phyloP scores from a whole-genome alignment of 2,113 vertebrate genomes.

The Sinocyclocheilus rhinocerous region DNA sequence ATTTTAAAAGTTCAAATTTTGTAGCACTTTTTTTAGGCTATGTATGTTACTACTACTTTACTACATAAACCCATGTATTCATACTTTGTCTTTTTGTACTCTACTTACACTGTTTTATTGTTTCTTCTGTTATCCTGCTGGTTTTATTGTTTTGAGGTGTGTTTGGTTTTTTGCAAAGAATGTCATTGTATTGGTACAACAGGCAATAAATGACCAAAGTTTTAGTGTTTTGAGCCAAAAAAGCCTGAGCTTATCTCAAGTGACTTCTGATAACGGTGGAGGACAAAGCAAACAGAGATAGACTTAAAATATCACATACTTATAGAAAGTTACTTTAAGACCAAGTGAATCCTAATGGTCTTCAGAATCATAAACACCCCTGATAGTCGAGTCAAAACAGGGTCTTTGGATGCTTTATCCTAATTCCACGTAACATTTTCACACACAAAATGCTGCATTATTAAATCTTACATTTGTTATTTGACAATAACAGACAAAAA shows the following conservation, averaged over 20 bases:
- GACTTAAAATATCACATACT: neutral
- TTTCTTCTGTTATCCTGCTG: neutral
- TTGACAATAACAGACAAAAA: neutral
- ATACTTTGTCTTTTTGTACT: neutral
- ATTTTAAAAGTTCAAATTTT: no score
- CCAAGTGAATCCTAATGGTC: neutral
- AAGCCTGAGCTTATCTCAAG: neutral
- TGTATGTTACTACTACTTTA: neutral
- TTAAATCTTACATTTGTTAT: neutral
- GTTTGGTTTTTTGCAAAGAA: slow-evolving; percentile 3
- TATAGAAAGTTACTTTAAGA: neutral
- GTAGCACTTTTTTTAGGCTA: neutral
- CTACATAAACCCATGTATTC: neutral
- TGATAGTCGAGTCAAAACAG: neutral
- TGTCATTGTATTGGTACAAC: neutral
- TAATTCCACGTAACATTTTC: no score
- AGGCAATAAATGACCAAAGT: no score
- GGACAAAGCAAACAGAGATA: no score
- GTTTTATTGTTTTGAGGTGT: neutral
- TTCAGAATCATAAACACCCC: no score
- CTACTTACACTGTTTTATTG: neutral
- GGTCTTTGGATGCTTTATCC: neutral
- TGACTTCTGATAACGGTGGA: neutral
- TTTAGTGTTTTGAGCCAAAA: neutral
- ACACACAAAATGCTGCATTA: neutral